Base-by-base conservation (phyloP, 92 coral and sea anemone species). In the Siderastrea radians region DNA sequence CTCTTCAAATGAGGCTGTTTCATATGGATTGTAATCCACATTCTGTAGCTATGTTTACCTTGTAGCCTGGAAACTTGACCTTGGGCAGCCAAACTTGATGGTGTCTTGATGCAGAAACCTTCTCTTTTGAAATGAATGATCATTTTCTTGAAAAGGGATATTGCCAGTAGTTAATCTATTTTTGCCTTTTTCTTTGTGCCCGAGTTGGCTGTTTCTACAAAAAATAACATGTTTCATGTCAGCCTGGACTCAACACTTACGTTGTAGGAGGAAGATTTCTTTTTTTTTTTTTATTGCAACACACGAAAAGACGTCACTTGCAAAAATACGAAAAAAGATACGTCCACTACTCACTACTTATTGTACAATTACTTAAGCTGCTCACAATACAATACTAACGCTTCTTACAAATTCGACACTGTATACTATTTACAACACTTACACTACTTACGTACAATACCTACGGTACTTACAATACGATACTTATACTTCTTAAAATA, bases 61-160 rank as follows among this genome's bases (percentile, higher is more conserved):
- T 91, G 50, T 86, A 86, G 58, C 59, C 88, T 61, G 94, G 94
- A 82, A 86, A 91, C 57, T 87, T 47, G 15, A 91, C 82, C 80
- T 86, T 85, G 91, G 91, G 58, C 94, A 91, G 70, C 86, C 94
- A 50, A 86, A 51, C 76, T 91, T 91, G 49, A 80, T 91, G 52
- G 84, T 80, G 16, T 67, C 80, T 86, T 91, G 94, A 49, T 57
- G 74, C 3, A 91, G 66, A 49, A 79, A 79, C 69, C 80, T 86
- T 44, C 43, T 43, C 70, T 81, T 81, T 38, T 50, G 62, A 44
- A 60, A 49, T 17, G 63, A 88, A 78, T 81, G 91, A 64, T 88
- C 83, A 71, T 8, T n/a, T 7, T 11, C 82, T 67, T 72, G 62
- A 14, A 67, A 67, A 43, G 45, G 6, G 6, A 16, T 38, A 64